These are phyloP conservation scores for Triplophysa siluroides DNA, from an alignment of 2,113 vertebrate species.

Conservation along the genomic window DNA sequence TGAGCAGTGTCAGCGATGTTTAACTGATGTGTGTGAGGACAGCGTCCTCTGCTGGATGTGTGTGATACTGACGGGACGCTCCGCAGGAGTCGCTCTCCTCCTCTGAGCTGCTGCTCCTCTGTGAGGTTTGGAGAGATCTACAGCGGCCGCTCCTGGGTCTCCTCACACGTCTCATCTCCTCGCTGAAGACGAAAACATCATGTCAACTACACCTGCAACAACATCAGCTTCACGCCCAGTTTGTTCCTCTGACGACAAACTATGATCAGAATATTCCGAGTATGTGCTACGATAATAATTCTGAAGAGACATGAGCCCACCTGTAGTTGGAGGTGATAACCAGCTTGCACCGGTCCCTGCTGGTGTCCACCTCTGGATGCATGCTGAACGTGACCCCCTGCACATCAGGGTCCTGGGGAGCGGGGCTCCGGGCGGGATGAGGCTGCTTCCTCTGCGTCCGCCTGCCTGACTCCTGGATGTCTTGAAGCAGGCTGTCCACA, in stretches of 20 bases:
- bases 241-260: too few species aligned
- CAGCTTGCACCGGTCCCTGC: conserved; percentile 71
- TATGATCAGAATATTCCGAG: too few species aligned
- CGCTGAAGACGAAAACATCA: conserved; percentile 53
- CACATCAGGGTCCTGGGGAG: conserved; percentile 76
- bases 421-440: conserved; percentile 71
- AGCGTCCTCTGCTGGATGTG: conserved; percentile 52
- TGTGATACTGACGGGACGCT: conserved; percentile 62
- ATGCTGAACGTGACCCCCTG: conserved; percentile 82
- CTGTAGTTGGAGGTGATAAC: conserved; percentile 80
- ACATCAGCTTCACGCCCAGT: too few species aligned
- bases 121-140: conserved; percentile 58
- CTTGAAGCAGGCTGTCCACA: not conserved
- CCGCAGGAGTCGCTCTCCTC: conserved; percentile 66
- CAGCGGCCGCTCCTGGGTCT: conserved; percentile 55
- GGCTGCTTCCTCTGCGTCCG: conserved; percentile 79
- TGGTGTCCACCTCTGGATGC: conserved; percentile 66
- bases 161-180: conserved; percentile 57
- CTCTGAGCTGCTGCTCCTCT: conserved; percentile 71
- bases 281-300: too few species aligned
- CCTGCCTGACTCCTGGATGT: conserved; percentile 1
- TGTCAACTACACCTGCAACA: too few species aligned
- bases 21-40: not conserved
- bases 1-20: too few species aligned
- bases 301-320: conserved; percentile 58